A percentile compares a stretch with the other conserved stretches of the same genome.
phyloP scores from a whole-genome alignment of 2,797 vertebrate genomes.

The Threskiornis aethiopicus region DNA sequence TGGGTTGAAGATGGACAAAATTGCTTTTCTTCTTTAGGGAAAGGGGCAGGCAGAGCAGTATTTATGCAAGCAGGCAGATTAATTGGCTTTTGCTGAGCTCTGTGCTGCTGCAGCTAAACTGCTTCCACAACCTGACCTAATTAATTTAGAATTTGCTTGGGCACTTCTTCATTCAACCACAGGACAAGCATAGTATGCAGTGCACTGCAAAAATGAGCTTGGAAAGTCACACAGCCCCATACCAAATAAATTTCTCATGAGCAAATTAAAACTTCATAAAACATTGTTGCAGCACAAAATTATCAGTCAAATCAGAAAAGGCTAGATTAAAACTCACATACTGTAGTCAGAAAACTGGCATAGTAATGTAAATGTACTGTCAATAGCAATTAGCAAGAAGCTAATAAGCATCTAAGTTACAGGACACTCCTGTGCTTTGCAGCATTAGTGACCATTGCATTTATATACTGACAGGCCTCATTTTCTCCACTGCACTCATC shows the following conservation, averaged over 20 bases:
- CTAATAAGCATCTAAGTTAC: neutral
- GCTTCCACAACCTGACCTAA: slow-evolving; percentile 4
- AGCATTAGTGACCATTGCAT: neutral
- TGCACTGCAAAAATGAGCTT: neutral
- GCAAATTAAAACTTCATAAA: neutral
- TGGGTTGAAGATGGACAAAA: neutral
- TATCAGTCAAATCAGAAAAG: neutral
- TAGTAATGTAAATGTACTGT: neutral
- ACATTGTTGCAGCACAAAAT: neutral
- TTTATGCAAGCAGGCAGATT: neutral
- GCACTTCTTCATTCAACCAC: neutral
- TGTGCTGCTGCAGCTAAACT: neutral
- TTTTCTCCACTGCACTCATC: neutral
- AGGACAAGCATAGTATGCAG: neutral
- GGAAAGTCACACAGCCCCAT: neutral
- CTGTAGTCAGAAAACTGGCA: neutral
- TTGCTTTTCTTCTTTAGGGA: slow-evolving; percentile 22
- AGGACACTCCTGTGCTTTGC: neutral
- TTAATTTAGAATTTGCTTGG: neutral
- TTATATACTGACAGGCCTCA: neutral
- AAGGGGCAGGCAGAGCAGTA: neutral
- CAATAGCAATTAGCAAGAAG: neutral
- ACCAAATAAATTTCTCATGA: neutral
- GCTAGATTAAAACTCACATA: neutral
- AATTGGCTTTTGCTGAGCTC: slow-evolving; percentile 31